Evolutionary conservation across 2,888 invertebrate species (phyloP).

Genomic region (Oscheius onirici): DNA sequence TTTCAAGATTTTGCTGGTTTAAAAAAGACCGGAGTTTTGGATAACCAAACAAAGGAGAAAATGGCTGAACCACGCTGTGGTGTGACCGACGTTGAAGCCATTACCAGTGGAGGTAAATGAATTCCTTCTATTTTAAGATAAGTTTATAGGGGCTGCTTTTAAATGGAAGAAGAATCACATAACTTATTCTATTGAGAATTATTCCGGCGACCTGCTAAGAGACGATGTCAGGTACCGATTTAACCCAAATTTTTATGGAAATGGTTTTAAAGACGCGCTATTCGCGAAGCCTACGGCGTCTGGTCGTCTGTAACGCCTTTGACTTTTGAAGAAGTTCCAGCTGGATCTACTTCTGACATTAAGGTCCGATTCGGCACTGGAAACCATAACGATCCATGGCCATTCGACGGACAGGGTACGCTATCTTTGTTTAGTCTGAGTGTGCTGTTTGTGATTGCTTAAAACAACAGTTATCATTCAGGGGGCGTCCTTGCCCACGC

Average conservation of each 20-base stretch:
- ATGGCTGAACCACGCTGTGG: slow-evolving; percentile 70
- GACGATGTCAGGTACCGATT: slow-evolving; percentile 53
- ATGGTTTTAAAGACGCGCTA: slow-evolving; percentile 55
- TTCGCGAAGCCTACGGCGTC: slow-evolving; percentile 65
- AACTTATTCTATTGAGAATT: slow-evolving; percentile 67
- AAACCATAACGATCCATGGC: slow-evolving; percentile 70
- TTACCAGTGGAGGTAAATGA: slow-evolving; percentile 36
- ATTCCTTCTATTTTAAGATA: neutral
- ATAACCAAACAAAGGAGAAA: slow-evolving; percentile 63
- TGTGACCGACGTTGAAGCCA: slow-evolving; percentile 61
- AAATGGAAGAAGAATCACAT: slow-evolving; percentile 67
- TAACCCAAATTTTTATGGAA: neutral
- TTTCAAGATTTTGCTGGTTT: slow-evolving; percentile 71
- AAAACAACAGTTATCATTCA: slow-evolving; percentile 30
- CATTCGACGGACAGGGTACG: slow-evolving; percentile 65
- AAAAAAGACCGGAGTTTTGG: slow-evolving; percentile 63
- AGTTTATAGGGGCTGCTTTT: slow-evolving; percentile 55
- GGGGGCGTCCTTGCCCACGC: slow-evolving; percentile 70
- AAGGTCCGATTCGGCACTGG: slow-evolving; percentile 65
- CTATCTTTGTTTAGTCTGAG: neutral
- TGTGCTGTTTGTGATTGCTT: neutral
- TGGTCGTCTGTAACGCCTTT: slow-evolving; percentile 64
- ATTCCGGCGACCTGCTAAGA: slow-evolving; percentile 62
- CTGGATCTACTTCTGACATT: slow-evolving; percentile 50
- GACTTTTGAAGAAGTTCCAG: slow-evolving; percentile 63